Conservation (phyloP, 1,140 invertebrate species). For the Ladona fulva region DNA sequence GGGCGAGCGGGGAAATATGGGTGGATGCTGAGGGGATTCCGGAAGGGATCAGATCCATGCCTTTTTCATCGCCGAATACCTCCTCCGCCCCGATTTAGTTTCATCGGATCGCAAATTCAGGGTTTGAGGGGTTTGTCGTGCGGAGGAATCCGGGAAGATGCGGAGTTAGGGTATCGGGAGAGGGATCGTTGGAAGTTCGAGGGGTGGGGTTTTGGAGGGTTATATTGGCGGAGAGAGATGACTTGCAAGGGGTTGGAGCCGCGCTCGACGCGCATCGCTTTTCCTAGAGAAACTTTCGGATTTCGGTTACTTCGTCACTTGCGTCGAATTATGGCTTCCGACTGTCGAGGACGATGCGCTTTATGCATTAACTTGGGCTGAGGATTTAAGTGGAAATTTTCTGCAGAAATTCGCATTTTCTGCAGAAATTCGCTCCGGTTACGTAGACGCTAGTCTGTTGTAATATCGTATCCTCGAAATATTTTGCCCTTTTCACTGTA, state of each 20-base stretch:
- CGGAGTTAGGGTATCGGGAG: background rate
- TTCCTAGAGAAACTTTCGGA: too few relatives aligned
- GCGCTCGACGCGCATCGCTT: too few relatives aligned
- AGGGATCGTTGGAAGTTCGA: background rate
- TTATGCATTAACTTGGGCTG: too few relatives aligned
- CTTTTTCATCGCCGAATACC: background rate
- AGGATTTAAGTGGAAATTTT: too few relatives aligned
- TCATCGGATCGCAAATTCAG: slow-evolving; percentile 1
- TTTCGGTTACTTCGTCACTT: too few relatives aligned
- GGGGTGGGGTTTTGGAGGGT: background rate
- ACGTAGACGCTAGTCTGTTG: too few relatives aligned
- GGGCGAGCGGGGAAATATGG: background rate
- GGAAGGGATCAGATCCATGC: background rate
- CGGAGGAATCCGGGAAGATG: background rate
- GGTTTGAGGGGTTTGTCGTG: background rate
- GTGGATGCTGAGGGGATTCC: background rate
- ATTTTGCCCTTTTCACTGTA: too few relatives aligned
- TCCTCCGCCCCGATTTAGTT: background rate
- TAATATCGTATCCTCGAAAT: too few relatives aligned
- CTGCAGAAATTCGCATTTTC: too few relatives aligned
- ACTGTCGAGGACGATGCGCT: too few relatives aligned
- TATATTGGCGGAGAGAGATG: background rate
- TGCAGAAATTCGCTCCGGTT: too few relatives aligned
- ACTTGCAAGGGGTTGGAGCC: background rate
- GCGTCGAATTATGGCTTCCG: too few relatives aligned